phyloP scores from a whole-genome alignment of 23 tunicate species.

The Ascidia mentula region DNA sequence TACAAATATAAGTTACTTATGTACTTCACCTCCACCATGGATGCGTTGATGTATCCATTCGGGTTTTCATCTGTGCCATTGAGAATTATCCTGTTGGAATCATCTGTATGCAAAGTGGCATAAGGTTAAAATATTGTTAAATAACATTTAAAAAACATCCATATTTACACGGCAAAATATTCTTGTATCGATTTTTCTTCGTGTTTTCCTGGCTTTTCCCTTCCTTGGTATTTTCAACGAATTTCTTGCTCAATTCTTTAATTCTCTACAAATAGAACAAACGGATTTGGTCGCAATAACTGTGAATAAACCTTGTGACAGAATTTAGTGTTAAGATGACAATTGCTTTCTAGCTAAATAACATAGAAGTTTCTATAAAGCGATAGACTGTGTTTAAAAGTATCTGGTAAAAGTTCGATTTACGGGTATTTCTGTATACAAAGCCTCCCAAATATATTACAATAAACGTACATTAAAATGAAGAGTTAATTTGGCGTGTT shows the following conservation, averaged over 20 bases:
- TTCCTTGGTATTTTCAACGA: not conserved
- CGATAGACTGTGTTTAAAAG: too few species aligned
- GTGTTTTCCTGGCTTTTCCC: constrained; percentile 12
- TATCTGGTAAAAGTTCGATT: too few species aligned
- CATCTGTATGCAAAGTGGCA: not conserved
- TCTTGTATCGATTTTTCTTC: constrained; percentile 26
- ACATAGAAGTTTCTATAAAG: too few species aligned
- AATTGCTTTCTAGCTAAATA: too few species aligned
- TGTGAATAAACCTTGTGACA: too few species aligned
- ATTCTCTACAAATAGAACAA: not conserved
- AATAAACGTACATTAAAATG: not conserved
- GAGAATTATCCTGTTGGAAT: not conserved
- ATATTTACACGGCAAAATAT: constrained; percentile 26
- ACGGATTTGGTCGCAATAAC: too few species aligned
- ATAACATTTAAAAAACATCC: not conserved
- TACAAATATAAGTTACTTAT: too few species aligned
- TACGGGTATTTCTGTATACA: too few species aligned
- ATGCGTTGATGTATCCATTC: constrained; percentile 25
- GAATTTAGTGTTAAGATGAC: too few species aligned
- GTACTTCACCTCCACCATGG: constrained; percentile 2
- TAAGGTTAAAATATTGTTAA: not conserved
- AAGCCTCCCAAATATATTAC: too few species aligned
- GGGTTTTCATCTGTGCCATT: not conserved
- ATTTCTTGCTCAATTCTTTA: not conserved
- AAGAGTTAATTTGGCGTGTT: not conserved